Conservation (phyloP, 2,113 vertebrate species). For the Embiotoca jacksoni region DNA sequence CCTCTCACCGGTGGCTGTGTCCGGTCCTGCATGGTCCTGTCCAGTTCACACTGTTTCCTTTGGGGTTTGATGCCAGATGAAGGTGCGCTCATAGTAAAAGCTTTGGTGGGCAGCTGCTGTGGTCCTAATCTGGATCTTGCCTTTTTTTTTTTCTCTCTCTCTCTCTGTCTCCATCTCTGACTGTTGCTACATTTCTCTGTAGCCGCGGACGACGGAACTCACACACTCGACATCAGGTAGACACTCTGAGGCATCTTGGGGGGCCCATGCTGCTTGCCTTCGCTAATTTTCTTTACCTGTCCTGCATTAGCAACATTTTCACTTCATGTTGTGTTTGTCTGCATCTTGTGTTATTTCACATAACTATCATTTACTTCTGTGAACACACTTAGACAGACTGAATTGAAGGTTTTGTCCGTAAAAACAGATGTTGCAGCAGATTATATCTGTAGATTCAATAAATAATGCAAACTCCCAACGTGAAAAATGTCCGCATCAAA, state of each 20-base stretch:
- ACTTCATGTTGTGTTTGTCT: conserved; percentile 7
- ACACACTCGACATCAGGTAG: conserved; percentile 98
- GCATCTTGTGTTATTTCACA: background rate
- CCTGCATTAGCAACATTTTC: conserved; percentile 28
- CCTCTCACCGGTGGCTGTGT: conserved; percentile 41
- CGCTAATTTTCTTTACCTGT: conserved; percentile 66
- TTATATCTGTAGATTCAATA: background rate
- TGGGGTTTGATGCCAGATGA: conserved; percentile 48
- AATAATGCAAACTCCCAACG: background rate
- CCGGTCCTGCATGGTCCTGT: conserved; percentile 39
- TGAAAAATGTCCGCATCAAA: background rate
- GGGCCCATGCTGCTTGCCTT: conserved; percentile 54
- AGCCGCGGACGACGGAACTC: conserved; percentile 99
- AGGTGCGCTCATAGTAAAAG: conserved; percentile 47
- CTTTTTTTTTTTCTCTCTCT: conserved; percentile 51
- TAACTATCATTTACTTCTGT: background rate
- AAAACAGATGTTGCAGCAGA: background rate
- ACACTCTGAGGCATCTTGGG: conserved; percentile 61
- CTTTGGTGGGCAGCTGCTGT: conserved; percentile 75
- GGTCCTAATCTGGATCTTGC: conserved; percentile 76
- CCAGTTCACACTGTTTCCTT: conserved; percentile 40
- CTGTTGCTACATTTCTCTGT: conserved; percentile 64
- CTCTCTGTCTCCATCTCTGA: conserved; percentile 42
- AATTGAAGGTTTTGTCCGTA: conserved; percentile 16
- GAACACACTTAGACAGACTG: conserved; percentile 55